Evolutionary conservation across 2,113 vertebrate genomes (phyloP), one percentile per base, ranked within the genome.

Genomic region (Protomyctophum bolini): DNA sequence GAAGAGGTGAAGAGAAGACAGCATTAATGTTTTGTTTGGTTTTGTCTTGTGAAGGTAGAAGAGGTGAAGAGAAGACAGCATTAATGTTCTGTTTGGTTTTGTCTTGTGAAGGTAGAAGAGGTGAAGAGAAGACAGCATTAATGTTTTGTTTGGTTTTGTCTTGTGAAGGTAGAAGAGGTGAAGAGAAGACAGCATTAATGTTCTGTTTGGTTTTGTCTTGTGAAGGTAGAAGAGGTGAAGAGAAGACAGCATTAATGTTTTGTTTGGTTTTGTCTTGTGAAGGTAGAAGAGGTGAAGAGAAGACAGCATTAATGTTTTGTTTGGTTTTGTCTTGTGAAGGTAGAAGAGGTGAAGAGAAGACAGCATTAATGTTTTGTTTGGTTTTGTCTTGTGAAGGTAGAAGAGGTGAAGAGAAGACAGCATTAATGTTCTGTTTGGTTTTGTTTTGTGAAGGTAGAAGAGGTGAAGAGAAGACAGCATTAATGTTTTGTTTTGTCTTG

Each of bases 201-300:
- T n/a, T n/a, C n/a, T n/a, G n/a, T n/a, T n/a, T n/a, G n/a, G n/a
- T 10, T 75, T 6, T 82, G 78, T 76, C 14, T 66, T 6, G 47
- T 76, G 65, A 91, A 96, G 97, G 94, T 98, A 81, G 97, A 99
- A 81, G 96, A 98, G 86, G 90, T 97, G 84, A 97, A 94, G 63
- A 92, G 96, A 29, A 92, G 96, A 50, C 96, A 95, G 57, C 90
- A 95, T 80, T 96, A n/a, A n/a, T n/a, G n/a, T n/a, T n/a, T n/a
- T n/a, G n/a, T n/a, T n/a, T n/a, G n/a, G n/a, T 10, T 75, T 6
- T 82, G 78, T 76, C 14, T 66, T 6, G 47, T 76, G 65, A 91
- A 96, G 97, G 94, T 98, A 81, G 97, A 99, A 81, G 96, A 98
- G 86, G 90, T 97, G 84, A 97, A 94, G 63, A 92, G 96, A 29